Evolutionary conservation across 2,113 vertebrate genomes (phyloP).

Genomic region (Pituophis catenifer): DNA sequence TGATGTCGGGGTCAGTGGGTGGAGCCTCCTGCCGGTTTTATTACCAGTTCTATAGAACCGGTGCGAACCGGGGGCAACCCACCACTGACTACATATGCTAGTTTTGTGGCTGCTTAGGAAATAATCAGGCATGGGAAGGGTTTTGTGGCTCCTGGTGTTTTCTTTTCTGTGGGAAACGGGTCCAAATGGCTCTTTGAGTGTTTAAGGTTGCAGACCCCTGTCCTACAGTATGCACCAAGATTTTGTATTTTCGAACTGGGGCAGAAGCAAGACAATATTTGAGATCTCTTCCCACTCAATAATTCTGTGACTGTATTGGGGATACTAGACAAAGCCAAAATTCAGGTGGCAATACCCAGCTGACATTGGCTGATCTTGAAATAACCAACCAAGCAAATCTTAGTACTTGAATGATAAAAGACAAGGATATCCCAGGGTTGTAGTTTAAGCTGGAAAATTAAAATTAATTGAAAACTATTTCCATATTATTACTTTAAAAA

Average conservation of each 20-base stretch:
- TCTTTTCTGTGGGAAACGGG: too few species aligned
- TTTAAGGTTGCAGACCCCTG: too few species aligned
- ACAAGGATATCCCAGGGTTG: background rate
- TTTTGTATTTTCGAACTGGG: background rate
- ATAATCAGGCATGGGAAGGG: too few species aligned
- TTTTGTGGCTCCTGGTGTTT: too few species aligned
- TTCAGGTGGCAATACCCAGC: background rate
- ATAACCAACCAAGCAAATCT: background rate
- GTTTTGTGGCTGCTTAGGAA: too few species aligned
- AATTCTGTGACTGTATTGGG: background rate
- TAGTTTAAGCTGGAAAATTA: background rate
- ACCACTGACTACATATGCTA: too few species aligned
- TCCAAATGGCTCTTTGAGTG: too few species aligned
- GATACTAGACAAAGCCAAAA: background rate
- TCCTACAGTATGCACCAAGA: background rate
- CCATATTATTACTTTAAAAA: background rate
- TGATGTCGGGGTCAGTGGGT: too few species aligned
- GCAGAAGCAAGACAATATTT: background rate
- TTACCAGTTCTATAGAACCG: too few species aligned
- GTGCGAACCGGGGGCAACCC: too few species aligned
- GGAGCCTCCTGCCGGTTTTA: too few species aligned
- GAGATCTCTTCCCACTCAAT: background rate
- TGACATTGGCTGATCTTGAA: background rate
- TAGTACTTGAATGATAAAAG: background rate
- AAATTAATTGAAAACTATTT: background rate